Conservation (phyloP, 2,113 vertebrate genomes). For the Sceloporus tristichus region DNA sequence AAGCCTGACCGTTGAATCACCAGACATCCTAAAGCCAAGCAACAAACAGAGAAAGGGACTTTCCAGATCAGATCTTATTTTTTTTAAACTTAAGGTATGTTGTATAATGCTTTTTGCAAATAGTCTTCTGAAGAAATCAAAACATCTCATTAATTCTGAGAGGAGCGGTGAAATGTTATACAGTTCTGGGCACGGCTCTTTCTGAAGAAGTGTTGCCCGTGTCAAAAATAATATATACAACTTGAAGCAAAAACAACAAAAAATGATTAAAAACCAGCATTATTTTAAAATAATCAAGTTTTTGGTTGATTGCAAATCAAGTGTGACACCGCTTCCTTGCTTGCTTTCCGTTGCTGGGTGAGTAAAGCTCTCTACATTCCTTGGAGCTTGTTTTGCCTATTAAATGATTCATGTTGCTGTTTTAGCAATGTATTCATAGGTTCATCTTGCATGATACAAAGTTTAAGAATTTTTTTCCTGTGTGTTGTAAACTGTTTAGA, state of each 20-base stretch:
- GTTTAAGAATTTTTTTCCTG: neutral
- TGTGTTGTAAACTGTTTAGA: neutral
- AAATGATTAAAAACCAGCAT: neutral
- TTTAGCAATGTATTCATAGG: neutral
- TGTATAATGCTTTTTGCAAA: neutral
- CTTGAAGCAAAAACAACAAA: neutral
- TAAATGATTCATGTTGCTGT: neutral
- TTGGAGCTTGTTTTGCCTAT: neutral
- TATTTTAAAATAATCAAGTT: slow-evolving; percentile 7
- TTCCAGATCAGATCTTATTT: slow-evolving; percentile 4
- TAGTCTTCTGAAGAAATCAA: neutral
- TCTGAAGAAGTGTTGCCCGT: neutral
- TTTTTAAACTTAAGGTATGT: neutral
- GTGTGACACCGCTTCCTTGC: neutral
- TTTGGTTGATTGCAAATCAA: slow-evolving; percentile 10
- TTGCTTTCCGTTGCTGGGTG: neutral
- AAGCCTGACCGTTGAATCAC: neutral
- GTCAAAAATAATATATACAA: neutral
- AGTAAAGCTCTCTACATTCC: neutral
- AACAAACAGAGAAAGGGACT: slow-evolving; percentile 17
- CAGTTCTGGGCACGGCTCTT: neutral
- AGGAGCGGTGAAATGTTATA: neutral
- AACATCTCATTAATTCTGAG: neutral
- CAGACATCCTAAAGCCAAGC: slow-evolving; percentile 7
- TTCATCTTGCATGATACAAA: neutral